Evolutionary conservation across 2,113 vertebrate genomes (phyloP).

Genomic region (Indicator maculatus): DNA sequence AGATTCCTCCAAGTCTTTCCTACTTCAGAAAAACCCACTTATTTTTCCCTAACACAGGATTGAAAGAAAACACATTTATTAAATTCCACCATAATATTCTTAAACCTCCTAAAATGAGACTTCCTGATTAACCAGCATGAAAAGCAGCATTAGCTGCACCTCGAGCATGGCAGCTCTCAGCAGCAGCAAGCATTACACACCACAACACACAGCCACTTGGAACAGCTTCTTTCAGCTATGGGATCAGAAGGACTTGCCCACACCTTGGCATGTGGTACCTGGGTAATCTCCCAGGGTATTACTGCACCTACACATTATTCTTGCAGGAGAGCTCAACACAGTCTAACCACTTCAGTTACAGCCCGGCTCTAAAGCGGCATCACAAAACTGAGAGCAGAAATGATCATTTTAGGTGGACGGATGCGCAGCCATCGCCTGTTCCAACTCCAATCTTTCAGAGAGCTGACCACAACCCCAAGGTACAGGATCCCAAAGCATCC

Average conservation of each 20-base stretch:
- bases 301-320: rapidly evolving
- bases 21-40: neutral
- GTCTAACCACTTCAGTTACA: neutral
- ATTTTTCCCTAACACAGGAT: neutral
- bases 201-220: neutral
- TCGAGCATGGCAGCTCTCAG: rapidly evolving
- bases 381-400: neutral
- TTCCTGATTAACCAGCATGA: neutral
- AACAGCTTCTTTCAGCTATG: neutral
- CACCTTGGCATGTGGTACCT: rapidly evolving
- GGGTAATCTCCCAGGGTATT: neutral
- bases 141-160: neutral
- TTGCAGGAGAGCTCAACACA: neutral
- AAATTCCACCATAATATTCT: neutral
- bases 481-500: neutral
- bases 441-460: neutral
- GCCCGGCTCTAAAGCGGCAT: neutral
- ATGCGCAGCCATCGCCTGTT: neutral
- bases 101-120: neutral
- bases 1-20: neutral
- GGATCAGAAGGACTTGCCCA: neutral
- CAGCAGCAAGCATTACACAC: rapidly evolving
- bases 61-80: neutral
- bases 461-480: neutral
- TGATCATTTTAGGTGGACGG: rapidly evolving